These are phyloP conservation scores for Megaustenia siamemsis DNA, from an alignment of 2,888 invertebrate species.

Conservation along the genomic window DNA sequence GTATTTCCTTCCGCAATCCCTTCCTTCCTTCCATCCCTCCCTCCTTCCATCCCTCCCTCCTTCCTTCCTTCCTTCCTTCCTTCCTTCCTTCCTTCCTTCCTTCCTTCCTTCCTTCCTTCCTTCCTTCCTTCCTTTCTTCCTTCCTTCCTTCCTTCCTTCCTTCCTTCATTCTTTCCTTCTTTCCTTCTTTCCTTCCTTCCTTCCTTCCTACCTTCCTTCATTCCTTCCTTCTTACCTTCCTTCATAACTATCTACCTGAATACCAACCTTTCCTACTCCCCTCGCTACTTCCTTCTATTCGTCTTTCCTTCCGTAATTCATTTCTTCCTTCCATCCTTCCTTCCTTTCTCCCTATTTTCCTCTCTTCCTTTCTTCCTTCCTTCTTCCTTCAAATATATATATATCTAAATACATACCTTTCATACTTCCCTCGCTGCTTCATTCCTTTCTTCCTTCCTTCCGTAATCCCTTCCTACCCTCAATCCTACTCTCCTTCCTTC, in stretches of 20 bases:
- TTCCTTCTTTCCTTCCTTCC: constrained; percentile 51
- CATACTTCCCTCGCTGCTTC: neutral
- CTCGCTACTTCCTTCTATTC: no score
- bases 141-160: constrained; percentile 51
- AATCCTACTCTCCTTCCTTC: no score
- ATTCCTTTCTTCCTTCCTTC: no score
- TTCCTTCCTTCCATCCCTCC: no score
- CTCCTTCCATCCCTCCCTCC: no score
- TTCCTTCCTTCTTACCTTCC: constrained; percentile 50
- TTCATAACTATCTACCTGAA: neutral
- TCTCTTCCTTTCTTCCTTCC: no score
- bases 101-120: constrained; percentile 44
- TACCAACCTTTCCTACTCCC: no score
- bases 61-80: constrained; percentile 53
- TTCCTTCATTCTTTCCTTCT: constrained; percentile 50
- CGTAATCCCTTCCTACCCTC: no score
- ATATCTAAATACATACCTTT: neutral
- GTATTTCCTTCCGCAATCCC: constrained; percentile 41
- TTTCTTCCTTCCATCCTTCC: no score
- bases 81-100: constrained; percentile 51
- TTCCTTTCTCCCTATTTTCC: no score
- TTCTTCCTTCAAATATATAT: no score
- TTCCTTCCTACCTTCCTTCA: constrained; percentile 49
- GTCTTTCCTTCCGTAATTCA: no score
- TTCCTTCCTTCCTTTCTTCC: constrained; percentile 49